A percentile compares a stretch with the other conserved stretches of the same genome.
These are phyloP conservation scores for Gymnocephalus cernua DNA, from an alignment of 2,113 vertebrate species.

Conservation along the genomic window DNA sequence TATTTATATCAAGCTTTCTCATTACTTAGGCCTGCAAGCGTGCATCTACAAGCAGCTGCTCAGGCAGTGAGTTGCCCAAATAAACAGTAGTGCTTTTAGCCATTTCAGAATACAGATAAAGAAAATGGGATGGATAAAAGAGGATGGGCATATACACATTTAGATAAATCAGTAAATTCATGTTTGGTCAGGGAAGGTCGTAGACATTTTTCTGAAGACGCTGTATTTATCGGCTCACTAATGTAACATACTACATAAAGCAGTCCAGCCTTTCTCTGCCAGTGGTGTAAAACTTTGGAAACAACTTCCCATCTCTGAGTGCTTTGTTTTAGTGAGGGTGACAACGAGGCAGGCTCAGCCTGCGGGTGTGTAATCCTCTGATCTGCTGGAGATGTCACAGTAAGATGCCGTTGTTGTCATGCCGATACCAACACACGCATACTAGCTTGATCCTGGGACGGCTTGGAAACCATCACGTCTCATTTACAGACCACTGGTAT, in stretches of 20 bases:
- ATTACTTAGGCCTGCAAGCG: conserved; percentile 25
- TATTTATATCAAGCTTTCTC: conserved; percentile 16
- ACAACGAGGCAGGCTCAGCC: conserved; percentile 63
- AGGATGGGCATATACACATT: not conserved
- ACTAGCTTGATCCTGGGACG: conserved; percentile 21
- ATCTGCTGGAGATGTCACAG: conserved; percentile 72
- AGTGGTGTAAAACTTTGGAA: conserved; percentile 34
- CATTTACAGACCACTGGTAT: conserved; percentile 7
- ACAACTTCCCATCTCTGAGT: conserved; percentile 33
- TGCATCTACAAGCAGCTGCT: conserved; percentile 31
- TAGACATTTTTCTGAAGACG: not conserved
- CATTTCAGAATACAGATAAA: conserved; percentile 20
- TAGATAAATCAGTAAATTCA: conserved; percentile 17
- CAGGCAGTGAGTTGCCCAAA: conserved; percentile 20
- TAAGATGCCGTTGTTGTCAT: conserved; percentile 72
- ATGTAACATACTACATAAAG: not conserved
- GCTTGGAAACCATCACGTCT: conserved; percentile 15
- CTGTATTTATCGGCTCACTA: not conserved
- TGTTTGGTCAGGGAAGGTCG: conserved; percentile 1
- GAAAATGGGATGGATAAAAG: not conserved
- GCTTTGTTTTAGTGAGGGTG: conserved; percentile 54
- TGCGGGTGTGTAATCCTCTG: conserved; percentile 74
- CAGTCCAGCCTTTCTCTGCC: not conserved
- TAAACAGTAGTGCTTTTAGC: conserved; percentile 36
- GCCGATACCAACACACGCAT: conserved; percentile 34